Evolutionary conservation across 2,888 invertebrate genomes (phyloP).

Genomic region (Empis stercorea): DNA sequence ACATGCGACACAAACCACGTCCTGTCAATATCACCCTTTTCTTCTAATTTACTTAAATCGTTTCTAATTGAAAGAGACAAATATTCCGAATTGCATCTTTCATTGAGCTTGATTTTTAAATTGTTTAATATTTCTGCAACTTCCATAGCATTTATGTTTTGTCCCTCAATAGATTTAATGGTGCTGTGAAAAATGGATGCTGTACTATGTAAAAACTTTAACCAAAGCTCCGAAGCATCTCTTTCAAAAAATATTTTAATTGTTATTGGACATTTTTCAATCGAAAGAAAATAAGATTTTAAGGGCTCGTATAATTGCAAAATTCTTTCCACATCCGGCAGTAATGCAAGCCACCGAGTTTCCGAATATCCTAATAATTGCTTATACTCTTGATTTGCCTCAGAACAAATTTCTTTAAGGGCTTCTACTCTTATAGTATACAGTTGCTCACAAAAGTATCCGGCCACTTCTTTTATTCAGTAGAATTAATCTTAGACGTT

Average conservation of each 20-base stretch:
- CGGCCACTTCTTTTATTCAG: too few relatives aligned
- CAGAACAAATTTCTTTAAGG: slow-evolving; percentile 5
- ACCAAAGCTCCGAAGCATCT: background rate
- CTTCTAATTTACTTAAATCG: too few relatives aligned
- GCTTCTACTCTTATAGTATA: slow-evolving; percentile 13
- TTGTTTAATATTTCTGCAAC: background rate
- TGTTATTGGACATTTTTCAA: slow-evolving; percentile 1
- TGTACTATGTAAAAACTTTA: slow-evolving; percentile 4
- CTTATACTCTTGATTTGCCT: background rate
- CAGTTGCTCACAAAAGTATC: too few relatives aligned
- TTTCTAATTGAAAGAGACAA: background rate
- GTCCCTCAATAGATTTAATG: slow-evolving; percentile 2
- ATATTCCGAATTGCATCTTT: background rate
- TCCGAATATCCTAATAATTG: slow-evolving; percentile 3
- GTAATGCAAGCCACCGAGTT: slow-evolving; percentile 6
- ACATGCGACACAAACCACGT: background rate
- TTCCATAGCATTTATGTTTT: background rate
- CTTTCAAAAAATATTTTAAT: slow-evolving; percentile 2
- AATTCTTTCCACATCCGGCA: slow-evolving; percentile 3
- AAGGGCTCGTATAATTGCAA: slow-evolving; percentile 3
- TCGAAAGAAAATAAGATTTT: slow-evolving; percentile 3
- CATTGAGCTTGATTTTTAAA: background rate
- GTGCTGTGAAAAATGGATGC: slow-evolving; percentile 1
- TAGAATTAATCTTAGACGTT: too few relatives aligned
- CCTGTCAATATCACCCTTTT: too few relatives aligned